phyloP scores from a whole-genome alignment of 1,140 invertebrate species.

The Pogonomyrmex californicus region DNA sequence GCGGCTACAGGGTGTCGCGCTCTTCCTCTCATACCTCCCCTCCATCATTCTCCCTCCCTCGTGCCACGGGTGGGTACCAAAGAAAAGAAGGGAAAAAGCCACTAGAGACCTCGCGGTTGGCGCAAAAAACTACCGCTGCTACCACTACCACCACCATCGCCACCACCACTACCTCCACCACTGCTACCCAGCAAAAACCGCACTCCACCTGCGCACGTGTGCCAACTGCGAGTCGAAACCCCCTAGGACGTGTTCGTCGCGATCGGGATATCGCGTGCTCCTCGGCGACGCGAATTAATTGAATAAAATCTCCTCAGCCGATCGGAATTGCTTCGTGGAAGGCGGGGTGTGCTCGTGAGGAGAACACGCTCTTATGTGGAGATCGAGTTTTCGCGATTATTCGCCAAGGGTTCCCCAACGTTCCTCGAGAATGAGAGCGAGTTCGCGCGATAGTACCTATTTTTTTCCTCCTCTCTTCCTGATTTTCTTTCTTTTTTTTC shows the following conservation, averaged over 20 bases:
- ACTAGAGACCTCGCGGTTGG: conserved; percentile 69
- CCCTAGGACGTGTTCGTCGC: conserved; percentile 72
- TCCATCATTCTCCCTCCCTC: background rate
- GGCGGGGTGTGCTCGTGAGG: background rate
- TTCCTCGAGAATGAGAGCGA: background rate
- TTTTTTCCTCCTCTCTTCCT: background rate
- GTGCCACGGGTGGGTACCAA: conserved; percentile 67
- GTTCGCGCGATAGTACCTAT: background rate
- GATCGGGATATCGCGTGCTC: conserved; percentile 65
- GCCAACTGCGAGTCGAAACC: conserved; percentile 76
- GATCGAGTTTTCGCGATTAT: conserved; percentile 2
- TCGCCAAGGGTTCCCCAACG: background rate
- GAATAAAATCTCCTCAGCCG: conserved; percentile 56
- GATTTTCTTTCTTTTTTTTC: background rate
- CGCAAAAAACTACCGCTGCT: conserved; percentile 74
- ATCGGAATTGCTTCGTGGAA: background rate
- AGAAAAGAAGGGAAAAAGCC: conserved; percentile 77
- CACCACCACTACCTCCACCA: background rate
- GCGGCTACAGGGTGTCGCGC: background rate
- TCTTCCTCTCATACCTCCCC: background rate
- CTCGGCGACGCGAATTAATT: conserved; percentile 67
- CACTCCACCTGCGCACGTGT: conserved; percentile 80
- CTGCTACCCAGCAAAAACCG: conserved; percentile 68
- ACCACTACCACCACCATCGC: background rate
- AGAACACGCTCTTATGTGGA: background rate